Percentiles rank a stretch among this genome's conserved stretches.
These are phyloP conservation scores for Acleris sparsana DNA, from an alignment of 2,888 invertebrate species.

Conservation along the genomic window DNA sequence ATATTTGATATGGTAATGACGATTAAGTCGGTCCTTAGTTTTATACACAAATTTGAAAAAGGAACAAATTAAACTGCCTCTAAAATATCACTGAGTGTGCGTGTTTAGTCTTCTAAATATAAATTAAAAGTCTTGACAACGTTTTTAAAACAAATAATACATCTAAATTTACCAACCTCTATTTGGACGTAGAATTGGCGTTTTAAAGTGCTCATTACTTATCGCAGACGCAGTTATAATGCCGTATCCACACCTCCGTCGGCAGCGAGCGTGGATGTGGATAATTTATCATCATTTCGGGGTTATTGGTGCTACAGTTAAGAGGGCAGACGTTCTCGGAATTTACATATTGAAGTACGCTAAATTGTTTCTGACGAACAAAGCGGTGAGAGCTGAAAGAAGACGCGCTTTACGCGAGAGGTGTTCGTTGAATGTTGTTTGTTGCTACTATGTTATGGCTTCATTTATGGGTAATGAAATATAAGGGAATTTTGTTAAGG, in stretches of 20 bases:
- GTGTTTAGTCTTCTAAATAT: too few relatives aligned
- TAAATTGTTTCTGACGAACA: conserved; percentile 61
- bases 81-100: too few relatives aligned
- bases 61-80: too few relatives aligned
- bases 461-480: too few relatives aligned
- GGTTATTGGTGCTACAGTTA: conserved; percentile 72
- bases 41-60: too few relatives aligned
- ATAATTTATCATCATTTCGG: conserved; percentile 82
- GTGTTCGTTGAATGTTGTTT: conserved; percentile 17
- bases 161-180: too few relatives aligned
- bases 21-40: too few relatives aligned
- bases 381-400: conserved; percentile 38
- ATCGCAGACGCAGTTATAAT: conserved; percentile 28
- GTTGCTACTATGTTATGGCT: conserved; percentile 3
- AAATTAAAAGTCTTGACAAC: too few relatives aligned
- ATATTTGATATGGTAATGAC: too few relatives aligned
- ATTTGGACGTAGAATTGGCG: too few relatives aligned
- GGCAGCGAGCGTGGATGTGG: conserved; percentile 70
- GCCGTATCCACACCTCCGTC: conserved; percentile 53
- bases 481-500: too few relatives aligned
- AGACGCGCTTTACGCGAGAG: conserved; percentile 14
- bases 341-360: conserved; percentile 70
- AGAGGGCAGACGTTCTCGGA: conserved; percentile 65
- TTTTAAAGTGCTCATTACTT: neutral
- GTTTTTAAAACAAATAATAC: too few relatives aligned